phyloP scores from a whole-genome alignment of 2,888 invertebrate species.

The Drosophila atroscutellata region DNA sequence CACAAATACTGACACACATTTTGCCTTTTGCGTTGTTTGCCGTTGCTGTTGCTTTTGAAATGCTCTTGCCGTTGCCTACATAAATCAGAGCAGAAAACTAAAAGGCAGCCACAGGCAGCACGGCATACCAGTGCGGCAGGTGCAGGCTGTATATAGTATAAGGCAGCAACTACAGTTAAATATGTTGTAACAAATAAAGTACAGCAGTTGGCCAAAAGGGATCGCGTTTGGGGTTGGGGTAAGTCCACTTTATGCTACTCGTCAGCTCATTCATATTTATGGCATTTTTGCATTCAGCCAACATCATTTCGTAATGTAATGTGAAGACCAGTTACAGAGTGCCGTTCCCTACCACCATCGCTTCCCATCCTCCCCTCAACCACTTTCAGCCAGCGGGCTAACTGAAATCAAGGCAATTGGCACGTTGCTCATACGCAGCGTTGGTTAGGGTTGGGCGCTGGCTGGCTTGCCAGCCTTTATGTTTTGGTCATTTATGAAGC shows the following conservation, averaged over 20 bases:
- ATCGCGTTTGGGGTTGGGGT: slow-evolving; percentile 18
- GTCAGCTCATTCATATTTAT: slow-evolving; percentile 81
- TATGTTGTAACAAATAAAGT: slow-evolving; percentile 80
- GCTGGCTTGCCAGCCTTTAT: slow-evolving; percentile 53
- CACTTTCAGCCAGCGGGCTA: slow-evolving; percentile 9
- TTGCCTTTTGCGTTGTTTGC: slow-evolving; percentile 47
- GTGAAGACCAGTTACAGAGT: slow-evolving; percentile 69
- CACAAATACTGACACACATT: slow-evolving; percentile 61
- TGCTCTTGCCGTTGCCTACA: slow-evolving; percentile 60
- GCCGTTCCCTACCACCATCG: not conserved
- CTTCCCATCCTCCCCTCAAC: not conserved
- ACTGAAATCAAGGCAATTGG: slow-evolving; percentile 76
- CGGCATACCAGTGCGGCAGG: slow-evolving; percentile 32
- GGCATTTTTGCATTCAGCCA: slow-evolving; percentile 78
- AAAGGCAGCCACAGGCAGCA: slow-evolving; percentile 64
- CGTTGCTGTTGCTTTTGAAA: slow-evolving; percentile 68
- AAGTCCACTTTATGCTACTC: slow-evolving; percentile 59
- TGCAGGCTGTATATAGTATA: slow-evolving; percentile 28
- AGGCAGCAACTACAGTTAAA: slow-evolving; percentile 72
- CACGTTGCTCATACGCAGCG: slow-evolving; percentile 77
- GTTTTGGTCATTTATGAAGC: slow-evolving; percentile 80
- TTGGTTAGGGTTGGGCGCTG: slow-evolving; percentile 21
- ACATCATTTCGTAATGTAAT: slow-evolving; percentile 79
- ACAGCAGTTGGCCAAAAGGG: slow-evolving; percentile 72
- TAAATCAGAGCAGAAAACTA: slow-evolving; percentile 68